phyloP scores from a whole-genome alignment of 2,888 invertebrate species.

The Acleris emargana region DNA sequence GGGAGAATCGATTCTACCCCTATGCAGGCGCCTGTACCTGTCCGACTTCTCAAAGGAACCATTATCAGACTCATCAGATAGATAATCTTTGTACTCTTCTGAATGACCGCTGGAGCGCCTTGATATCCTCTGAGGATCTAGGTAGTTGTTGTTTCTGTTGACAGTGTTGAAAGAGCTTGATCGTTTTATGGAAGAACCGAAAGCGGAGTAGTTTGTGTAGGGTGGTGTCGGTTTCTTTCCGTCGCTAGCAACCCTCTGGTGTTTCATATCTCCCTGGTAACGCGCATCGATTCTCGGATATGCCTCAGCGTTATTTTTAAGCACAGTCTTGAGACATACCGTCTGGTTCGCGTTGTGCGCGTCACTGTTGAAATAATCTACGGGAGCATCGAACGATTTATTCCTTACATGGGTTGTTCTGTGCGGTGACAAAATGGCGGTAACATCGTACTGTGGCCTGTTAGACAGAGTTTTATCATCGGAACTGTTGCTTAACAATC shows the following conservation, averaged over 20 bases:
- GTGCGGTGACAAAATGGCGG: constrained; percentile 67
- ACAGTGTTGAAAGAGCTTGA: constrained; percentile 87
- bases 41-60: constrained; percentile 70
- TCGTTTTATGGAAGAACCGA: constrained; percentile 82
- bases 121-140: constrained; percentile 59
- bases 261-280: constrained; percentile 70
- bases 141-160: constrained; percentile 72
- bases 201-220: constrained; percentile 53
- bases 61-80: constrained; percentile 76
- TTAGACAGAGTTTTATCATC: constrained; percentile 77
- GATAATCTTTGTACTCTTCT: constrained; percentile 63
- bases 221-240: constrained; percentile 50
- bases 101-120: constrained; percentile 68
- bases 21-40: constrained; percentile 89
- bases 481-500: constrained; percentile 70
- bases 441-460: constrained; percentile 67
- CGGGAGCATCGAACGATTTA: constrained; percentile 79
- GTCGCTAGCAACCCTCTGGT: constrained; percentile 62
- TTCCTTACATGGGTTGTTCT: constrained; percentile 82
- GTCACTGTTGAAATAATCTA: constrained; percentile 69
- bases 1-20: constrained; percentile 85
- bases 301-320: constrained; percentile 71
- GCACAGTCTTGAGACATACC: constrained; percentile 70
- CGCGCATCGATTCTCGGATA: constrained; percentile 74
- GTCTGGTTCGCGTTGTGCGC: constrained; percentile 62